Evolutionary conservation across 2,113 vertebrate species (phyloP), one percentile per base, ranked within the genome.

Genomic region (Calypte anna): DNA sequence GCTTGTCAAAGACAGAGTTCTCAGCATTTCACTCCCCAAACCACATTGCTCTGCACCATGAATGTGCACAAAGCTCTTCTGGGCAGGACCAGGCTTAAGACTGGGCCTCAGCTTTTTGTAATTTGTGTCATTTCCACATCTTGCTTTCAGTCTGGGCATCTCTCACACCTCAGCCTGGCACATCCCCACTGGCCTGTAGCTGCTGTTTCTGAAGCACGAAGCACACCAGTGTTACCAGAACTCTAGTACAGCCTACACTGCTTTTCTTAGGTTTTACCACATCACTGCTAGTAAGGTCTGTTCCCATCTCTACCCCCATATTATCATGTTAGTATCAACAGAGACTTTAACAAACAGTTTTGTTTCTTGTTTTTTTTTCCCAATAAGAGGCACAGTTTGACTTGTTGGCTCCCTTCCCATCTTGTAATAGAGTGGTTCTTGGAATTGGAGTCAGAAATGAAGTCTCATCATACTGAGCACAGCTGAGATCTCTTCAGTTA

Each of bases 31-130:
- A 8, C 30, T 55, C 36, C 33, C 25, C 38, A 24, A n/a, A 5
- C 46, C 2, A 0, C 0, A 1, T 53, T 14, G 25, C 19, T 88
- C 36, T 63, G 40, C 40, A 27, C 5, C 46, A 50, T 25, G 33
- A 30, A 61, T 3, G 14, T 44, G 55, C 76, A 62, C 38, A 50
- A 68, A 62, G 28, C 24, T 69, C 68, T 67, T 13, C 74, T 66
- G 48, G 72, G 33, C 15, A 15, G n/a, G 31, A n/a, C 21, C 10
- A 7, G 28, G 9, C 25, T 57, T 63, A 63, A 30, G 18, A 38
- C 12, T 18, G 15, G 16, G 33, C 15, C 46, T 82, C 2, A 1
- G 31, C 21, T 61, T 86, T 78, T 82, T 31, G 28, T 15, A 51
- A 2, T 36, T 73, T 64, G 15, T n/a, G 7, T 30, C 27, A 22